phyloP scores from a whole-genome alignment of 2,888 invertebrate genomes.

The Netelia virgata region DNA sequence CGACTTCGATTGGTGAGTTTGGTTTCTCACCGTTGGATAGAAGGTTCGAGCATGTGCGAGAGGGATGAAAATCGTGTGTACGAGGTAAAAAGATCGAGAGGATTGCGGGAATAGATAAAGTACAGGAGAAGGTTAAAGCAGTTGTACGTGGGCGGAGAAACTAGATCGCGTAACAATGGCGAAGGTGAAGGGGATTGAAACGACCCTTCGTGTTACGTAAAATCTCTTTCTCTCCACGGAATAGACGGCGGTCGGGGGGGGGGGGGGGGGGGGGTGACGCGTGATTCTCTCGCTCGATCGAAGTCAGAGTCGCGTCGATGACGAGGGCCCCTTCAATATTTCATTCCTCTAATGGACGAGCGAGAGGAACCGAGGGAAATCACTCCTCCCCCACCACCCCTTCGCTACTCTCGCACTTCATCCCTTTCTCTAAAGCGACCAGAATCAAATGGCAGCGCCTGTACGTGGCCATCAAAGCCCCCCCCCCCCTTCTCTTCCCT shows the following conservation, averaged over 20 bases:
- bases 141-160: conserved; percentile 19
- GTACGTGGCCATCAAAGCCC: conserved; percentile 3
- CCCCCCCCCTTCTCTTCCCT: not conserved
- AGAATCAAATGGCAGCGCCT: conserved; percentile 34
- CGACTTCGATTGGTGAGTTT: conserved; percentile 60
- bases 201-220: not conserved
- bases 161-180: conserved; percentile 4
- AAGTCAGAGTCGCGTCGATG: conserved; percentile 62
- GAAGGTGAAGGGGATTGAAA: conserved; percentile 29
- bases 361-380: conserved; percentile 37
- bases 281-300: conserved; percentile 36
- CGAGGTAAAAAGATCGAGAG: conserved; percentile 51
- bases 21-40: conserved; percentile 43
- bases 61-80: conserved; percentile 19
- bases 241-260: not conserved
- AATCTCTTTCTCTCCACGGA: not conserved
- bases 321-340: conserved; percentile 73
- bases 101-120: conserved; percentile 48
- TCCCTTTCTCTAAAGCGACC: conserved; percentile 44
- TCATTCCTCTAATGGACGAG: conserved; percentile 68
- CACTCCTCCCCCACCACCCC: conserved; percentile 21
- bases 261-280: not conserved
- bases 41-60: conserved; percentile 13
- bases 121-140: conserved; percentile 40
- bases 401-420: conserved; percentile 1